A percentile compares a stretch with the other conserved stretches of the same genome.
Conservation (phyloP, 2,797 vertebrate genomes). For the Anableps anableps region DNA sequence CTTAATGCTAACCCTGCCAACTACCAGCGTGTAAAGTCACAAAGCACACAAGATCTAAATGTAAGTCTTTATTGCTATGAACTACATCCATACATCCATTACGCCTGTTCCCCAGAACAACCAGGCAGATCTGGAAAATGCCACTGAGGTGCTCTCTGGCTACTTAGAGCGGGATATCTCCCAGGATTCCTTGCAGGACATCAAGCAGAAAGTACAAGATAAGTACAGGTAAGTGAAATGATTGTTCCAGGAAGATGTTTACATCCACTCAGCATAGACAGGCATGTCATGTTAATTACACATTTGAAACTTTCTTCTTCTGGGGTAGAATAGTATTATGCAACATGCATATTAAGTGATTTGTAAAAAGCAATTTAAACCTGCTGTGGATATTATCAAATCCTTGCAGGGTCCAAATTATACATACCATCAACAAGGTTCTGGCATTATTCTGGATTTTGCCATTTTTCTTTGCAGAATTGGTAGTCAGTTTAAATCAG, state of each 20-base stretch:
- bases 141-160: constrained; percentile 98
- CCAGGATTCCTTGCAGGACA: constrained; percentile 99
- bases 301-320: neutral
- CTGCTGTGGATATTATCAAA: neutral
- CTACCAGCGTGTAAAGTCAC: neutral
- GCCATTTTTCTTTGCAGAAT: neutral
- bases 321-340: neutral
- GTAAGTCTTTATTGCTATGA: neutral
- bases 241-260: neutral
- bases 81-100: neutral
- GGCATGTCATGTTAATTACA: neutral
- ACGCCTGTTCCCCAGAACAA: constrained; percentile 88
- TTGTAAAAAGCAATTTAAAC: neutral
- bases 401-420: neutral
- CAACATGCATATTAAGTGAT: neutral
- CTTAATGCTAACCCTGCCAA: neutral
- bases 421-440: neutral
- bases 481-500: neutral
- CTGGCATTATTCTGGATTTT: neutral
- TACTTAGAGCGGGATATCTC: constrained; percentile 99
- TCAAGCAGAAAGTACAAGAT: constrained; percentile 99
- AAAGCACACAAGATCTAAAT: neutral
- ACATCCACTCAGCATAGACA: neutral
- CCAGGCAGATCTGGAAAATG: constrained; percentile 99
- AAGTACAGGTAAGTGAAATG: constrained; percentile 93